Conservation (phyloP, 30 jellyfish, hydroid and myxozoan species). For the Pelagia noctiluca region DNA sequence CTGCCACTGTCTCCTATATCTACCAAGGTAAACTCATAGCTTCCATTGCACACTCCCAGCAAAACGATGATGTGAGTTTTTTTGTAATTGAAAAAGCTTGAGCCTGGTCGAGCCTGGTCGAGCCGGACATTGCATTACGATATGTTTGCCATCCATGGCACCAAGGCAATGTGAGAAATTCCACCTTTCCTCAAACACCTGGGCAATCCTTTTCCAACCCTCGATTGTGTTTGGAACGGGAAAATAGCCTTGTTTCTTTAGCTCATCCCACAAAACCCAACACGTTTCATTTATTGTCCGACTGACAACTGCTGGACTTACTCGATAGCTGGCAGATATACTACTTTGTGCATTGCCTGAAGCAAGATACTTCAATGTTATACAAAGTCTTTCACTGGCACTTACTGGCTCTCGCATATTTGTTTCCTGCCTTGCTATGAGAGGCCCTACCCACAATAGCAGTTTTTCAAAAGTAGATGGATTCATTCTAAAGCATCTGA, state of each 20-base stretch:
- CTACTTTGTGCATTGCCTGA: conserved; percentile 63
- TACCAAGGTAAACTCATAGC: conserved; percentile 39
- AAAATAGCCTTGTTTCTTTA: background rate
- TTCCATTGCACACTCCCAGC: conserved; percentile 42
- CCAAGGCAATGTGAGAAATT: too few species aligned
- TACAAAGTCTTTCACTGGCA: conserved; percentile 47
- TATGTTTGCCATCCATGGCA: too few species aligned
- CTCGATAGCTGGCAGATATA: conserved; percentile 49
- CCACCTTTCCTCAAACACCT: too few species aligned
- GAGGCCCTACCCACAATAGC: background rate
- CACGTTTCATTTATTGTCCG: conserved; percentile 17
- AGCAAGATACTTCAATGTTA: conserved; percentile 38
- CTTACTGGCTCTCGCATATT: conserved; percentile 15
- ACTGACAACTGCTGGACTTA: conserved; percentile 18
- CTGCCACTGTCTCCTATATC: too few species aligned
- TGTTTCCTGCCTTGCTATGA: background rate
- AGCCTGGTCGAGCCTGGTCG: too few species aligned
- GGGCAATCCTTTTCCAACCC: too few species aligned
- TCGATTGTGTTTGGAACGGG: conserved; percentile 19
- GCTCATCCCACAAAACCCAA: conserved; percentile 12
- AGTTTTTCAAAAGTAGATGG: conserved; percentile 14
- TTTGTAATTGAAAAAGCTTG: conserved; percentile 37
- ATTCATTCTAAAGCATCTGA: conserved; percentile 7
- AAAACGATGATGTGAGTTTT: too few species aligned
- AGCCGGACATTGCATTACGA: conserved; percentile 53